Evolutionary conservation across 1,140 invertebrate species (phyloP).

Genomic region (Apis laboriosa): DNA sequence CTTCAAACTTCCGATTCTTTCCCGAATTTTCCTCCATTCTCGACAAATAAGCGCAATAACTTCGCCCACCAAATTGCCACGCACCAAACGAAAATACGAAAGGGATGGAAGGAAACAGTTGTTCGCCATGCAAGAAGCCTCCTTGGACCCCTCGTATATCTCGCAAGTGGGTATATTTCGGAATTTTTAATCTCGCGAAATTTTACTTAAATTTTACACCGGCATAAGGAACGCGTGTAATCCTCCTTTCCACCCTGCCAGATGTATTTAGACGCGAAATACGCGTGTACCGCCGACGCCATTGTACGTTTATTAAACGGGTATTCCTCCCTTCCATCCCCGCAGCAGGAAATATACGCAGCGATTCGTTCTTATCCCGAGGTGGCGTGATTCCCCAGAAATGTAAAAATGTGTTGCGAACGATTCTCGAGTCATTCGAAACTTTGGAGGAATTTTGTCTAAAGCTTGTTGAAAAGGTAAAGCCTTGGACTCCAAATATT

Average conservation of each 20-base stretch:
- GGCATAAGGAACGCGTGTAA: conserved; percentile 53
- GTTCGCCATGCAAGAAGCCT: conserved; percentile 1
- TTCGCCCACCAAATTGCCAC: conserved; percentile 29
- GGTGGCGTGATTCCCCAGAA: conserved; percentile 43
- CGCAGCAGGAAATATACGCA: conserved; percentile 27
- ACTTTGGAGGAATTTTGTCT: neutral
- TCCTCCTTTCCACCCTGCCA: conserved; percentile 22
- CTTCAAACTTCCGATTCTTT: too few species aligned
- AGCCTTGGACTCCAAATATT: too few species aligned
- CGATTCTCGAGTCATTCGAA: neutral
- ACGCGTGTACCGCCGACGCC: conserved; percentile 38
- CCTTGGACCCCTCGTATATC: conserved; percentile 43
- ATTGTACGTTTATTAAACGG: conserved; percentile 63
- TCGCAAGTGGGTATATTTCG: conserved; percentile 62
- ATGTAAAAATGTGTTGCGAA: conserved; percentile 31
- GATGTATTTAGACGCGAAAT: conserved; percentile 44
- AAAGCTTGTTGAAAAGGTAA: too few species aligned
- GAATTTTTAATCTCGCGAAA: conserved; percentile 74
- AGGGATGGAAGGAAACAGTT: neutral
- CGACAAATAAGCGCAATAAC: neutral
- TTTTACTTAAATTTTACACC: conserved; percentile 70
- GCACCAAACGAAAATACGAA: neutral
- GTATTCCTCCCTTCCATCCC: neutral
- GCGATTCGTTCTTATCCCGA: conserved; percentile 52
- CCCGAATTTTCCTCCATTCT: neutral